These are phyloP conservation scores for Lateolabrax maculatus DNA, from an alignment of 2,797 vertebrate genomes.

Conservation along the genomic window DNA sequence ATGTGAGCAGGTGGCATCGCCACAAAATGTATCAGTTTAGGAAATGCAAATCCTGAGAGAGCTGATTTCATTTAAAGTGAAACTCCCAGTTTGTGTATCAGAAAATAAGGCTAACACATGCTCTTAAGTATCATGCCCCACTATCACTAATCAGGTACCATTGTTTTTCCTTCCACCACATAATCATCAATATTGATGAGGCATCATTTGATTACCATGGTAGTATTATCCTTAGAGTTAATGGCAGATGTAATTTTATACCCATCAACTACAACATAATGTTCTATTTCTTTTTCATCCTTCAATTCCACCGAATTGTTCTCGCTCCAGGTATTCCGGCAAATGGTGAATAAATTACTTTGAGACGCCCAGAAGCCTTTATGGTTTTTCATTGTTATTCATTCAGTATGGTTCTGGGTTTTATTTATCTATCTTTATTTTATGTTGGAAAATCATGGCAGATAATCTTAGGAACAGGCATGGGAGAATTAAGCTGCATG, in stretches of 20 bases:
- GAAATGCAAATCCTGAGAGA: constrained; percentile 18
- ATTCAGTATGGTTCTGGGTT: constrained; percentile 74
- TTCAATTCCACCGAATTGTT: constrained; percentile 75
- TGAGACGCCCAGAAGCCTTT: constrained; percentile 72
- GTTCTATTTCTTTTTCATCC: constrained; percentile 76
- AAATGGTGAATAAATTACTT: constrained; percentile 82
- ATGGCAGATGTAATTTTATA: constrained; percentile 79
- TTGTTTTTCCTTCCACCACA: constrained; percentile 54
- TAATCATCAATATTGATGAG: constrained; percentile 73
- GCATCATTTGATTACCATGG: constrained; percentile 72
- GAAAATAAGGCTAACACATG: constrained; percentile 24
- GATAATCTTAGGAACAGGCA: constrained; percentile 83
- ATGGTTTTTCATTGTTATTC: constrained; percentile 78
- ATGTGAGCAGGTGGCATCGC: constrained; percentile 31
- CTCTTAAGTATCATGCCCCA: constrained; percentile 17
- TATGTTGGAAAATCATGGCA: constrained; percentile 71
- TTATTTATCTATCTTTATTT: constrained; percentile 83
- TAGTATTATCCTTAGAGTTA: constrained; percentile 71
- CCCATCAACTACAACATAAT: constrained; percentile 74
- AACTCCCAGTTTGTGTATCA: constrained; percentile 33
- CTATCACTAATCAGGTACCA: constrained; percentile 54
- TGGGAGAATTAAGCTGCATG: constrained; percentile 82
- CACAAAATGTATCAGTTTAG: constrained; percentile 2
- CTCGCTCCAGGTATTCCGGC: constrained; percentile 73
- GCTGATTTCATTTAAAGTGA: constrained; percentile 35